Percentiles rank a stretch among this genome's conserved stretches.
Conservation (phyloP, 2,888 invertebrate genomes). For the Seira musarum region DNA sequence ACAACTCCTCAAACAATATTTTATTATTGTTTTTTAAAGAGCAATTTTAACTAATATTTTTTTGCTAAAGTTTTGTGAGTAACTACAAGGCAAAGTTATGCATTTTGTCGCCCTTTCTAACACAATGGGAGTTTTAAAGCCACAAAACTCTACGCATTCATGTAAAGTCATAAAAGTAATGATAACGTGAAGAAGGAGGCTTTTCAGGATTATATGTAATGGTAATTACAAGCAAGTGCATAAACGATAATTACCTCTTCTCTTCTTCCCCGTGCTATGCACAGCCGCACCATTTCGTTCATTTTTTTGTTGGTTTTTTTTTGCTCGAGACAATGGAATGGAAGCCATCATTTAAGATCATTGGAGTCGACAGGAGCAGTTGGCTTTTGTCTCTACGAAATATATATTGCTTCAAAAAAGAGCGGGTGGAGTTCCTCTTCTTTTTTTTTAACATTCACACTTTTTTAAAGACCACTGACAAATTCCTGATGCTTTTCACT, state of each 20-base stretch:
- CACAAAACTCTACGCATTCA: conserved; percentile 1
- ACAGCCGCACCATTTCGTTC: not conserved
- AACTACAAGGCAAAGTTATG: conserved; percentile 1
- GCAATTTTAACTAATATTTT: conserved; percentile 2
- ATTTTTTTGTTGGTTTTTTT: conserved; percentile 3
- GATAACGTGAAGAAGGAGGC: conserved; percentile 11
- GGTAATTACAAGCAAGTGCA: conserved; percentile 15
- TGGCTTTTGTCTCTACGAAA: conserved; percentile 10
- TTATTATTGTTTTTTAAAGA: conserved; percentile 15
- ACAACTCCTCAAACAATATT: not conserved
- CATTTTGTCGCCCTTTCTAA: conserved; percentile 2
- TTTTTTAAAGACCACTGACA: conserved; percentile 15
- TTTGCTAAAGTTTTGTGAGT: not conserved
- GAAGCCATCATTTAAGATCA: conserved; percentile 15
- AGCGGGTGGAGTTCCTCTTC: conserved; percentile 4
- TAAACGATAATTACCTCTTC: conserved; percentile 14
- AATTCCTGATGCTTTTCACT: conserved; percentile 15
- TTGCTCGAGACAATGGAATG: not conserved
- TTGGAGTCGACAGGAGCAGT: conserved; percentile 15
- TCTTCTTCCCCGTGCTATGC: not conserved
- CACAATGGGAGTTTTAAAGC: not conserved
- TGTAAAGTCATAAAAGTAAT: conserved; percentile 10
- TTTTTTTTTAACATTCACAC: conserved; percentile 9
- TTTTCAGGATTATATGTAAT: conserved; percentile 2
- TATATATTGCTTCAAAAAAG: not conserved